Evolutionary conservation across 2,113 vertebrate genomes (phyloP).

Genomic region (Bettongia penicillata): DNA sequence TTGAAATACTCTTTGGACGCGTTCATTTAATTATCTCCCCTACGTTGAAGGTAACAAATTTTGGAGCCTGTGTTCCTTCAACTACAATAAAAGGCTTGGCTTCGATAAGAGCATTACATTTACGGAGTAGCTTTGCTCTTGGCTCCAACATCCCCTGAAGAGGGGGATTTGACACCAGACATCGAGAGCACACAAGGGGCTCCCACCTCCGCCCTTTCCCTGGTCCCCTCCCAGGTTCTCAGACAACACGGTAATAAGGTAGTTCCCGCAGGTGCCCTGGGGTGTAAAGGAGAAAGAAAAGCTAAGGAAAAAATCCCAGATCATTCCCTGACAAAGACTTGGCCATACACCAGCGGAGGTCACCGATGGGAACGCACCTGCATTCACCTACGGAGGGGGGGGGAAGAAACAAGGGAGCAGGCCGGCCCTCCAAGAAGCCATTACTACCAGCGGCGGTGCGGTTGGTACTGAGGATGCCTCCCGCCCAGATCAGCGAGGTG

Average conservation of each 20-base stretch:
- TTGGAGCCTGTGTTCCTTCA: slow-evolving; percentile 42
- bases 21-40: background rate
- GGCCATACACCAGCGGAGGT: slow-evolving; percentile 7
- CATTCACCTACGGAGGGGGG: slow-evolving; percentile 31
- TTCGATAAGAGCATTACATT: slow-evolving; percentile 20
- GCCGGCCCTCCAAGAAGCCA: background rate
- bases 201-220: background rate
- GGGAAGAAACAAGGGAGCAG: slow-evolving; percentile 38
- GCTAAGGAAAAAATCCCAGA: background rate
- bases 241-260: background rate
- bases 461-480: background rate
- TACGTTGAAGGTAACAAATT: slow-evolving; percentile 42
- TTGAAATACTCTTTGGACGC: slow-evolving; percentile 25
- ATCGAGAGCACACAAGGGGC: slow-evolving; percentile 38
- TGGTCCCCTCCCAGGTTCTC: background rate
- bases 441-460: background rate
- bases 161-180: background rate
- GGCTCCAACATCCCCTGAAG: slow-evolving; percentile 35
- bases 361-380: background rate
- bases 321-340: slow-evolving; percentile 38
- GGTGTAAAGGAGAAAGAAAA: background rate
- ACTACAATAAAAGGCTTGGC: slow-evolving; percentile 40
- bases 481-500: background rate
- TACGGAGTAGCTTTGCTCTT: slow-evolving; percentile 22
- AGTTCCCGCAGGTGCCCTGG: background rate